A percentile compares a stretch with the other conserved stretches of the same genome.
Conservation (phyloP, 2,113 vertebrate genomes). For the Antidorcas marsupialis region DNA sequence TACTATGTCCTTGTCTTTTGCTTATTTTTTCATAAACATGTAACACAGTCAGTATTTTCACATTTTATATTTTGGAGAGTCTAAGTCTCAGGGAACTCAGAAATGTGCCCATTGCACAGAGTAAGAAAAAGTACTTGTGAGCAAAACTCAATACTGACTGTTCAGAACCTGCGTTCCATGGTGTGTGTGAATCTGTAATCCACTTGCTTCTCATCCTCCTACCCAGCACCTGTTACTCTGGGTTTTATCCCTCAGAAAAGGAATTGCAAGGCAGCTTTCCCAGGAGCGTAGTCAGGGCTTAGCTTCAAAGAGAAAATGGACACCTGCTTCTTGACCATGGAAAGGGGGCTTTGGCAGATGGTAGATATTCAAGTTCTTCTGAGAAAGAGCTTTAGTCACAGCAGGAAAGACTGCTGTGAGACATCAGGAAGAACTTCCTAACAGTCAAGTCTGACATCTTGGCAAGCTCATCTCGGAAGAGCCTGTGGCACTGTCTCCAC, state of each 20-base stretch:
- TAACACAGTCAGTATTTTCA: background rate
- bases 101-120: too few species aligned
- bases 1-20: too few species aligned
- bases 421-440: background rate
- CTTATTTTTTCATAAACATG: background rate
- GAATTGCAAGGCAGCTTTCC: background rate
- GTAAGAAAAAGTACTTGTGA: background rate
- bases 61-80: background rate
- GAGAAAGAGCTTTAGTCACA: background rate
- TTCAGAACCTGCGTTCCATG: background rate
- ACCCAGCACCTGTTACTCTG: fast-evolving
- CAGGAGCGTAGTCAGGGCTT: too few species aligned
- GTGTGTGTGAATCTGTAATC: background rate
- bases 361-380: background rate
- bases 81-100: background rate
- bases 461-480: background rate
- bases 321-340: background rate
- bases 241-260: background rate
- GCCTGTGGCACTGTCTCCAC: background rate
- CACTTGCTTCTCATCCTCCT: too few species aligned
- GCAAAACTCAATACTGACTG: fast-evolving
- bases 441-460: background rate
- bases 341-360: background rate
- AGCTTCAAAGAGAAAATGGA: background rate
- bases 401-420: background rate